Percentiles rank a stretch among this genome's conserved stretches.
Evolutionary conservation across 2,113 vertebrate species (phyloP).

Genomic region (Cyprinodon brontotheroides): DNA sequence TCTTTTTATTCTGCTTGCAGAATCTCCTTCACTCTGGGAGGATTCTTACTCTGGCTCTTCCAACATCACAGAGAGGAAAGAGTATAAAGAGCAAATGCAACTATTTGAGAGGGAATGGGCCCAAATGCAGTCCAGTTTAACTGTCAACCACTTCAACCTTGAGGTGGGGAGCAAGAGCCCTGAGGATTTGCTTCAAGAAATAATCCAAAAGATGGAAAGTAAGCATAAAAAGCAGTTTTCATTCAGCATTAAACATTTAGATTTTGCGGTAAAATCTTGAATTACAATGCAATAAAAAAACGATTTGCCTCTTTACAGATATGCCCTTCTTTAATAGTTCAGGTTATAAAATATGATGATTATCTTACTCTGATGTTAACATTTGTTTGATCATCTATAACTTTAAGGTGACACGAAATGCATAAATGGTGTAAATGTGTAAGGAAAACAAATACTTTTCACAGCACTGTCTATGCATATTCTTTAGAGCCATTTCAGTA

Average conservation of each 20-base stretch:
- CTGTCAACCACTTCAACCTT: slow-evolving; percentile 59
- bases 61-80: slow-evolving; percentile 84
- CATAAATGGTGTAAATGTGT: neutral
- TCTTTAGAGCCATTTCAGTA: slow-evolving; percentile 85
- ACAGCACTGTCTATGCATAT: slow-evolving; percentile 1
- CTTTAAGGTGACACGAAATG: neutral
- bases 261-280: neutral
- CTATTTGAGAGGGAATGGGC: slow-evolving; percentile 79
- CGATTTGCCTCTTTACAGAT: too few species aligned
- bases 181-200: slow-evolving; percentile 81
- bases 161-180: slow-evolving; percentile 83
- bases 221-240: slow-evolving; percentile 61
- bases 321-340: neutral
- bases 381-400: neutral
- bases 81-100: slow-evolving; percentile 70
- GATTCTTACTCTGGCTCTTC: slow-evolving; percentile 80
- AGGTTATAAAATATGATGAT: neutral
- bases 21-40: slow-evolving; percentile 72
- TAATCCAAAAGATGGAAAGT: slow-evolving; percentile 85
- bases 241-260: neutral
- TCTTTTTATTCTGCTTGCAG: neutral
- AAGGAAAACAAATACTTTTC: neutral
- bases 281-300: neutral
- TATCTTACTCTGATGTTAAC: neutral
- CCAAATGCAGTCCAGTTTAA: slow-evolving; percentile 65